Evolutionary conservation across 1,140 invertebrate genomes (phyloP).

Genomic region (Procambarus clarkii): DNA sequence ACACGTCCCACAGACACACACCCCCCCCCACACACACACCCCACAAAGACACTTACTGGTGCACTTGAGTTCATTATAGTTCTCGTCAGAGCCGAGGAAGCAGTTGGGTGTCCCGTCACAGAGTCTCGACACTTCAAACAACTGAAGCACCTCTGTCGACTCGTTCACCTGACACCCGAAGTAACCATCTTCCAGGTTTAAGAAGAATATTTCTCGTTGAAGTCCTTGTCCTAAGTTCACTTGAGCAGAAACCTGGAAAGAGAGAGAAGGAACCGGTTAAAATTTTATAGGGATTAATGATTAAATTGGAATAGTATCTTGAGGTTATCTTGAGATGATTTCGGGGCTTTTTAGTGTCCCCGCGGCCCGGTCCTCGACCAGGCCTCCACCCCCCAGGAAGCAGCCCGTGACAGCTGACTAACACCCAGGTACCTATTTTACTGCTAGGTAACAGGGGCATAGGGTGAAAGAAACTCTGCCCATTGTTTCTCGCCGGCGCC

Average conservation of each 20-base stretch:
- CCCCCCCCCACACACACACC: background rate
- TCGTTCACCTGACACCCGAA: slow-evolving; percentile 98
- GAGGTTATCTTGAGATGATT: background rate
- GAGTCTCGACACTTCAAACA: slow-evolving; percentile 94
- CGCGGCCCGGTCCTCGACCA: too few species aligned
- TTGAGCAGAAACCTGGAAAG: slow-evolving; percentile 72
- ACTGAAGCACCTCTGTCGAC: slow-evolving; percentile 93
- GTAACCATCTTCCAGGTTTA: slow-evolving; percentile 97
- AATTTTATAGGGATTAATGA: background rate
- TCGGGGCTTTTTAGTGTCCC: too few species aligned
- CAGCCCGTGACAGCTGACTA: too few species aligned
- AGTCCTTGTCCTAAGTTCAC: slow-evolving; percentile 71
- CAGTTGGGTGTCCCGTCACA: slow-evolving; percentile 94
- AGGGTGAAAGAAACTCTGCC: too few species aligned
- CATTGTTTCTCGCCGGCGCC: too few species aligned
- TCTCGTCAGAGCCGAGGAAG: slow-evolving; percentile 93
- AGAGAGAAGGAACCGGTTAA: background rate
- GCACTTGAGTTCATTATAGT: slow-evolving; percentile 92
- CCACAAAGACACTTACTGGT: slow-evolving; percentile 83
- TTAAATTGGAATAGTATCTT: too few species aligned
- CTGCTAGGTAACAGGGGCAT: too few species aligned
- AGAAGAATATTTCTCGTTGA: slow-evolving; percentile 89
- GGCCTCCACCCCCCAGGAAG: too few species aligned
- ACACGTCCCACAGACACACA: background rate
- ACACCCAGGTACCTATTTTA: too few species aligned